phyloP scores from a whole-genome alignment of 23 tunicate genomes.

The Trididemnum miniatum region DNA sequence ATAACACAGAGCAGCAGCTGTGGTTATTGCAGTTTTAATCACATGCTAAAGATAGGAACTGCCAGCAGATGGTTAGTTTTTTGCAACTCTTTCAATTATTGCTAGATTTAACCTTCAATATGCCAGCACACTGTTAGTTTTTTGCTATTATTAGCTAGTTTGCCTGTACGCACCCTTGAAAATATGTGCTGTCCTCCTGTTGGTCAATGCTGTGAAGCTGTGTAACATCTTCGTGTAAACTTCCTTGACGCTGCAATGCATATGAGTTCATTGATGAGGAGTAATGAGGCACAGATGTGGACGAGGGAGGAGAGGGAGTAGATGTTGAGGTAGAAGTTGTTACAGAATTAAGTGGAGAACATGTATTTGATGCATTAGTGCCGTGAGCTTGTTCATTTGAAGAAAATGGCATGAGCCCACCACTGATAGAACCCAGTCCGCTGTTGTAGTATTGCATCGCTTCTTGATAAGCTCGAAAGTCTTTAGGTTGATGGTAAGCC shows the following conservation, averaged over 20 bases:
- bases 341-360: constrained; percentile 43
- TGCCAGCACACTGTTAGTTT: too few species aligned
- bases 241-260: constrained; percentile 50
- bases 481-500: constrained; percentile 47
- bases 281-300: constrained; percentile 42
- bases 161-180: constrained; percentile 96
- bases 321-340: constrained; percentile 56
- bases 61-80: too few species aligned
- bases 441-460: constrained; percentile 81
- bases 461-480: constrained; percentile 89
- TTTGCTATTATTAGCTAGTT: too few species aligned
- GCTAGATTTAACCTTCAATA: too few species aligned
- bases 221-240: constrained; percentile 25
- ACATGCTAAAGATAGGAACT: too few species aligned
- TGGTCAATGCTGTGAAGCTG: constrained; percentile 53
- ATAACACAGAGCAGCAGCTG: too few species aligned
- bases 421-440: constrained; percentile 34
- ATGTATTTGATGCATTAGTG: constrained; percentile 26
- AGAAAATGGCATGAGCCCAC: constrained; percentile 43
- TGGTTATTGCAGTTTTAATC: too few species aligned
- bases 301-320: constrained; percentile 51
- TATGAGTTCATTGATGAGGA: constrained; percentile 25
- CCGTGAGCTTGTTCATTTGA: constrained; percentile 32
- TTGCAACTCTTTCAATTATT: too few species aligned
- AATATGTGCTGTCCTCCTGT: constrained; percentile 50